Evolutionary conservation across 2,797 vertebrate species (phyloP).

Genomic region (Cryptoprocta ferox): DNA sequence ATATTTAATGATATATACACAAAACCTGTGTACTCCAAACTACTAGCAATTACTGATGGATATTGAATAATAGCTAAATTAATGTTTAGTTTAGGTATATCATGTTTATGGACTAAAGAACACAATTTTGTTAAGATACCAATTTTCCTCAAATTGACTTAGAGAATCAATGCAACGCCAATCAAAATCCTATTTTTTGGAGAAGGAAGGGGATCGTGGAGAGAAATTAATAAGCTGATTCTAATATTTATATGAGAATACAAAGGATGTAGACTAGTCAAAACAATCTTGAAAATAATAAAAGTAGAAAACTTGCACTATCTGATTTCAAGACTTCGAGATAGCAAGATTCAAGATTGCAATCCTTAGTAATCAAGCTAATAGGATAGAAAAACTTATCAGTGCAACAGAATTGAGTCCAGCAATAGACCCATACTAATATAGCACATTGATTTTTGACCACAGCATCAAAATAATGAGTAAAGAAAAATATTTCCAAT

Average conservation of each 20-base stretch:
- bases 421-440: background rate
- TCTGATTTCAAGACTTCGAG: background rate
- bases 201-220: background rate
- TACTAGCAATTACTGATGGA: background rate
- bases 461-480: background rate
- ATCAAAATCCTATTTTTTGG: too few species aligned
- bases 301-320: background rate
- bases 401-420: background rate
- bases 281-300: background rate
- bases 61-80: background rate
- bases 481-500: background rate
- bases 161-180: background rate
- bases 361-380: background rate
- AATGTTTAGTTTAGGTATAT: background rate
- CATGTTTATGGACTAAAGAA: background rate
- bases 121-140: background rate
- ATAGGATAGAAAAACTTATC: background rate
- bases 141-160: background rate
- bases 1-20: background rate
- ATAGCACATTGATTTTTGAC: background rate
- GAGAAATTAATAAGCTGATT: background rate
- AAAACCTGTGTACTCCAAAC: background rate
- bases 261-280: background rate
- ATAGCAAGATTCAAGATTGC: background rate
- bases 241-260: background rate